Percentiles rank a stretch among this genome's conserved stretches.
These are phyloP conservation scores for Helogale parvula DNA, from an alignment of 2,113 vertebrate species.

Conservation along the genomic window DNA sequence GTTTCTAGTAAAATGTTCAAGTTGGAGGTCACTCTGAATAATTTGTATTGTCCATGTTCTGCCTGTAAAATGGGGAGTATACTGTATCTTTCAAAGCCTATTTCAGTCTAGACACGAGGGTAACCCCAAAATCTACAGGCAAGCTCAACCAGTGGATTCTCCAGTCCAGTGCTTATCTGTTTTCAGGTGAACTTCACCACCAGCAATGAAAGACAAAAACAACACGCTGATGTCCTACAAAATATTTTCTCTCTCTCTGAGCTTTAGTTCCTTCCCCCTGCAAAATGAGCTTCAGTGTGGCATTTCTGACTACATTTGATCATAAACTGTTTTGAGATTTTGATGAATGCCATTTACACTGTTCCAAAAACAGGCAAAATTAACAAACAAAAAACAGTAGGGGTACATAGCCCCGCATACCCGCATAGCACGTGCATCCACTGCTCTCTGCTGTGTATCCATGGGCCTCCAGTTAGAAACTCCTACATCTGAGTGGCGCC, in stretches of 20 bases:
- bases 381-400: not conserved
- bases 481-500: not conserved
- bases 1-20: conserved; percentile 42
- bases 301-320: not conserved
- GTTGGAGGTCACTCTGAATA: not conserved
- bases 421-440: rapidly evolving
- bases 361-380: not conserved
- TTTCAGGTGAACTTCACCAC: not conserved
- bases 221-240: not conserved
- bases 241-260: not conserved
- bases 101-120: not conserved
- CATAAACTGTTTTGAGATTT: not conserved
- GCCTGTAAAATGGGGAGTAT: not conserved
- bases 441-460: not conserved
- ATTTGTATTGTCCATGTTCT: not conserved
- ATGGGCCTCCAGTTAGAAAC: not conserved
- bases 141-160: not conserved
- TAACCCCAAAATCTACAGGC: not conserved
- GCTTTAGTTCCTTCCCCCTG: not conserved
- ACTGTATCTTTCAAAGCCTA: not conserved
- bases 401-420: not conserved
- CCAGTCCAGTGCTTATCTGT: not conserved
- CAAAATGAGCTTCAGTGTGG: not conserved
- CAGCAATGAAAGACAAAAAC: not conserved
- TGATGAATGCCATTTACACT: not conserved